Evolutionary conservation across 2,797 vertebrate genomes (phyloP).

Genomic region (Platalea minor): DNA sequence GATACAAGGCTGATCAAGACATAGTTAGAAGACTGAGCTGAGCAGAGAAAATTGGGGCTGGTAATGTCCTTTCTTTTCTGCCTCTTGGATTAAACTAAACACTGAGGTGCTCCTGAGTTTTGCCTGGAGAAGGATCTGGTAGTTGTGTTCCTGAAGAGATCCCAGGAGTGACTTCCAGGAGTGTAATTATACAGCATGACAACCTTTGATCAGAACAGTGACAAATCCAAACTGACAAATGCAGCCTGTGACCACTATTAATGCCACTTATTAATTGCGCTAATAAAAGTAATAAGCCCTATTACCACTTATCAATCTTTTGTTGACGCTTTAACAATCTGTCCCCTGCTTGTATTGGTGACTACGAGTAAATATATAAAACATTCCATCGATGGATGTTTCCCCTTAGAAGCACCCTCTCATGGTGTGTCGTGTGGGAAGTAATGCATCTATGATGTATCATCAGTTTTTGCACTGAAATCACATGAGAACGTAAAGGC

Average conservation of each 20-base stretch:
- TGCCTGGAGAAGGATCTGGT: not conserved
- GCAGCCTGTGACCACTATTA: not conserved
- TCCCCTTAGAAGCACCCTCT: not conserved
- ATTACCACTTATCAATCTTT: not conserved
- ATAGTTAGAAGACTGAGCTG: not conserved
- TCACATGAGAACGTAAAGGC: not conserved
- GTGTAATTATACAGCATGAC: not conserved
- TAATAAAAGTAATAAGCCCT: not conserved
- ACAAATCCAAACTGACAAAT: not conserved
- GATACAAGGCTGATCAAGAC: not conserved
- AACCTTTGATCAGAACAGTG: not conserved
- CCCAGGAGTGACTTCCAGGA: not conserved
- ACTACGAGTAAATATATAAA: not conserved
- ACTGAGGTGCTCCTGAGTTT: not conserved
- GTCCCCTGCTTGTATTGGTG: not conserved
- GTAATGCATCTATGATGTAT: not conserved
- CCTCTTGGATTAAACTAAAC: not conserved
- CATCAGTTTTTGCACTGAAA: not conserved
- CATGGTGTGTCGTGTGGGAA: not conserved
- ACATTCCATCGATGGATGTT: not conserved
- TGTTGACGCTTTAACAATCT: not conserved
- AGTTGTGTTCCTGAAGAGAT: not conserved
- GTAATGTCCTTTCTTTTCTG: not conserved
- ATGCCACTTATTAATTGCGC: not conserved
- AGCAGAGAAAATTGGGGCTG: not conserved